These are phyloP conservation scores for Porites rus DNA, from an alignment of 92 coral and sea anemone species.

Conservation along the genomic window DNA sequence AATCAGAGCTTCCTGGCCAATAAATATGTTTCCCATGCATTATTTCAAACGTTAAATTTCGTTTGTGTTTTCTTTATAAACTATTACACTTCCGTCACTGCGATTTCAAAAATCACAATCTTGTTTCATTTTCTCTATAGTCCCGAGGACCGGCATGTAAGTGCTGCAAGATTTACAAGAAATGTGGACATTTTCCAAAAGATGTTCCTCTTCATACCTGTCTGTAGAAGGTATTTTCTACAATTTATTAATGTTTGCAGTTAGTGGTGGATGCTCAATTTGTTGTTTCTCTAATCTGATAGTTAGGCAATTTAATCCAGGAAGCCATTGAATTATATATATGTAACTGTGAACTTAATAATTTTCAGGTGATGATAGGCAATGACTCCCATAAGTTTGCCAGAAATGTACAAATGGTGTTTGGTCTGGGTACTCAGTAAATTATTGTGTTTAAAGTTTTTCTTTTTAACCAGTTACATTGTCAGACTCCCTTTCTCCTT, in stretches of 20 bases:
- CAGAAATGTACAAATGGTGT: not conserved
- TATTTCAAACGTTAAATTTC: too few species aligned
- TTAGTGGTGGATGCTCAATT: too few species aligned
- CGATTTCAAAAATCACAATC: too few species aligned
- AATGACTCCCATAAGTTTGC: not conserved
- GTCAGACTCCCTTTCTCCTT: not conserved
- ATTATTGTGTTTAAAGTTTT: not conserved
- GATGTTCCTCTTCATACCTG: slow-evolving; percentile 37
- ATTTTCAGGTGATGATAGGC: not conserved
- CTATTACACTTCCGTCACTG: too few species aligned
- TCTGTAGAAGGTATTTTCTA: slow-evolving; percentile 26
- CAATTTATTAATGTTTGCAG: too few species aligned
- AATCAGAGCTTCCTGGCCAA: too few species aligned
- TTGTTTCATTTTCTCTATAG: not conserved
- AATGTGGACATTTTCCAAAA: slow-evolving; percentile 23
- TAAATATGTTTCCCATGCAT: too few species aligned
- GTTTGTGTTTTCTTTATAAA: too few species aligned
- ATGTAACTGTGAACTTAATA: not conserved
- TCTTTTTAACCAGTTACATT: not conserved
- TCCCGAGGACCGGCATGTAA: slow-evolving; percentile 21
- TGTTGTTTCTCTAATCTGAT: too few species aligned
- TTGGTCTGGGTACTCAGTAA: slow-evolving; percentile 1
- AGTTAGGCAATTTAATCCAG: too few species aligned
- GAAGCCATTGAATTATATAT: too few species aligned
- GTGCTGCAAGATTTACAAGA: slow-evolving; percentile 34